phyloP scores from a whole-genome alignment of 1,140 invertebrate species.

The Teleopsis dalmanni region DNA sequence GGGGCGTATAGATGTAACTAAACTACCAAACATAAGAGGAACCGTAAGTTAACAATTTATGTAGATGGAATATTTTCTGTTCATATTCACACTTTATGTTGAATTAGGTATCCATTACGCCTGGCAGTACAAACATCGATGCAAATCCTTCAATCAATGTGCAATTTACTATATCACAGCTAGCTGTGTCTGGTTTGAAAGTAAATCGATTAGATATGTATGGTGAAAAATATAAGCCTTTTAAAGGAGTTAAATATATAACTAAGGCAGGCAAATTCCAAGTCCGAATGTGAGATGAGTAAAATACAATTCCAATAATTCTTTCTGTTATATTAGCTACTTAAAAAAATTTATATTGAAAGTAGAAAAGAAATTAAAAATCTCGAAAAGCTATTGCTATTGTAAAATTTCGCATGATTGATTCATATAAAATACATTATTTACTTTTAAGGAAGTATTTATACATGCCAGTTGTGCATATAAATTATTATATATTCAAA shows the following conservation, averaged over 20 bases:
- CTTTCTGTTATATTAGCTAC: no score
- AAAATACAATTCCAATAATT: background rate
- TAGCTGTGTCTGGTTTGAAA: conserved; percentile 95
- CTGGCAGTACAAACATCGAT: conserved; percentile 54
- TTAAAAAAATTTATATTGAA: no score
- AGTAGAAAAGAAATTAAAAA: no score
- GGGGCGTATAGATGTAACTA: conserved; percentile 88
- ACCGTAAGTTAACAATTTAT: conserved; percentile 58
- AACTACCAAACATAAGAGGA: conserved; percentile 90
- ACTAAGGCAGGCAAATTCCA: conserved; percentile 98
- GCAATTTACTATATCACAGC: conserved; percentile 91
- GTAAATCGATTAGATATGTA: conserved; percentile 98
- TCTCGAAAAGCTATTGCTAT: no score
- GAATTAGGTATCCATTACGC: conserved; percentile 51
- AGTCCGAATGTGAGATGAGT: conserved; percentile 76
- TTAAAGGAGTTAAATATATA: conserved; percentile 99
- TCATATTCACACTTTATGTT: conserved; percentile 8
- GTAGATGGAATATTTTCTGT: background rate
- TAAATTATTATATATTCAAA: no score
- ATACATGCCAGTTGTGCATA: no score
- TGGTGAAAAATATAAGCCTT: conserved; percentile 98
- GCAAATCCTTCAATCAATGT: conserved; percentile 65
- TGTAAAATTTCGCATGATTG: no score
- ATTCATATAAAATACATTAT: no score
- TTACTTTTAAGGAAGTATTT: no score